Conservation (phyloP, 2,113 vertebrate genomes). For the Lagopus muta region DNA sequence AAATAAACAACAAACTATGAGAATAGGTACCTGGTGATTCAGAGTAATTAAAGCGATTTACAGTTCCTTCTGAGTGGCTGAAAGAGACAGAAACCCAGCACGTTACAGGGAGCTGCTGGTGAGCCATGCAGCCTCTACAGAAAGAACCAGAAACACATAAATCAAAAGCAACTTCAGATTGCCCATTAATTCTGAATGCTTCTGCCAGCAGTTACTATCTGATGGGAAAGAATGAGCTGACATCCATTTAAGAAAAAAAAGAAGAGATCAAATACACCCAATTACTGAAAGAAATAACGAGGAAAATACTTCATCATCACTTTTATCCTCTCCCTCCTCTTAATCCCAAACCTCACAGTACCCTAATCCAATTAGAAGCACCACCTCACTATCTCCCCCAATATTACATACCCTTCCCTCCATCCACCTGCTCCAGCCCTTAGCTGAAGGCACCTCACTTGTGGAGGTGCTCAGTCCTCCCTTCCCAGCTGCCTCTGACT, state of each 20-base stretch:
- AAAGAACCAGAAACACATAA: background rate
- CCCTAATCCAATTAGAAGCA: background rate
- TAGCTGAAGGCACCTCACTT: rapidly evolving
- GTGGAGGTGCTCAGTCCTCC: background rate
- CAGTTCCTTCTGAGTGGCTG: background rate
- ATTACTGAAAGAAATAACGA: background rate
- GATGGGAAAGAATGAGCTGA: background rate
- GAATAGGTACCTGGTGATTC: background rate
- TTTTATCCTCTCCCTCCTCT: background rate
- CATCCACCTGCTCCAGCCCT: no score
- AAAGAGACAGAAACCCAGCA: background rate
- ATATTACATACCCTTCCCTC: background rate
- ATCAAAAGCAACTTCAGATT: conserved; percentile 12
- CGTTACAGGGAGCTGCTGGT: background rate
- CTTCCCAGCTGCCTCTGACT: background rate
- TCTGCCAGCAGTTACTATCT: background rate
- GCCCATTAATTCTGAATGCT: background rate
- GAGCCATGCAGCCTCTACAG: background rate
- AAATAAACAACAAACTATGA: background rate
- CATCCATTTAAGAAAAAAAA: background rate
- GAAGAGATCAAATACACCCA: background rate
- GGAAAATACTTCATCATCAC: background rate
- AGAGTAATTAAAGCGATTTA: background rate
- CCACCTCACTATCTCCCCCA: rapidly evolving
- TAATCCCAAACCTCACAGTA: background rate